Conservation (phyloP, 2,113 vertebrate genomes). For the Micromys minutus region DNA sequence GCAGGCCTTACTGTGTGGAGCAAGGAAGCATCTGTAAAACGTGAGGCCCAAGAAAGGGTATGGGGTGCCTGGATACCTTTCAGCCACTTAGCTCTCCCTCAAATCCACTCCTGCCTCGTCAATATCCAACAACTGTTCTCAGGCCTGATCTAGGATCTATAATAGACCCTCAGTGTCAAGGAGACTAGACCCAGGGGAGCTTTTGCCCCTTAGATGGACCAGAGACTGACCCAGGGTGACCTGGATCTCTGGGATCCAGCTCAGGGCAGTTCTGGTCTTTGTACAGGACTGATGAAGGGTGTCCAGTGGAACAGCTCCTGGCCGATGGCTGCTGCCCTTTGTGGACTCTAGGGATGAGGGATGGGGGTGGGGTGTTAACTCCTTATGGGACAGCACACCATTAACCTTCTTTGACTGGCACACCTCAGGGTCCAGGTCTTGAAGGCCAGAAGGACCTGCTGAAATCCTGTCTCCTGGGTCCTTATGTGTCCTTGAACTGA, state of each 20-base stretch:
- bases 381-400: neutral
- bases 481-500: neutral
- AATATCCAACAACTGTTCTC: too few species aligned
- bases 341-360: neutral
- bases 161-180: rapidly evolving
- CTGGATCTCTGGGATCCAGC: neutral
- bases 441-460: neutral
- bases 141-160: neutral
- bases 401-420: neutral
- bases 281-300: too few species aligned
- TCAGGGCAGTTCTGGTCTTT: neutral
- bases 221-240: neutral
- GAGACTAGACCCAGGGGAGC: neutral
- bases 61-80: neutral
- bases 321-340: neutral
- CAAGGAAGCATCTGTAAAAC: neutral
- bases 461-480: neutral
- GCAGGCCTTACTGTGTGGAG: too few species aligned
- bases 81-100: neutral
- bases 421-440: neutral
- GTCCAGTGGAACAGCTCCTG: neutral
- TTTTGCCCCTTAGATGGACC: neutral
- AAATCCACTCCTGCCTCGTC: neutral
- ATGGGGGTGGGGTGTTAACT: neutral
- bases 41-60: neutral